Conservation (phyloP, 2,113 vertebrate genomes). For the Ceyx cyanopectus region DNA sequence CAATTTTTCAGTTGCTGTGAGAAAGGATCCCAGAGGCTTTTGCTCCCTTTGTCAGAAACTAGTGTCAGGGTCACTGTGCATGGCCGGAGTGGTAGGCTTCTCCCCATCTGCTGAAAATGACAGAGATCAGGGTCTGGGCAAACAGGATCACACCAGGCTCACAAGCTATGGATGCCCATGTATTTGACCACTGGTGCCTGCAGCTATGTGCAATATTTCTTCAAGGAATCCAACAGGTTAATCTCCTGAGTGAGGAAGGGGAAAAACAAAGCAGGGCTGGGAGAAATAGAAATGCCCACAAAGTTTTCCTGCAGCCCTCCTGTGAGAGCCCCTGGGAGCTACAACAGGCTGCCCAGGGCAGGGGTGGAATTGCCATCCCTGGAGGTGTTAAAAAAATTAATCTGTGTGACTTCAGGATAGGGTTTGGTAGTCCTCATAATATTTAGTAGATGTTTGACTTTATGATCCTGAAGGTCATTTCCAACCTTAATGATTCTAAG, state of each 20-base stretch:
- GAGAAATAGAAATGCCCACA: fast-evolving
- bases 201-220: not conserved
- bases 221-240: not conserved
- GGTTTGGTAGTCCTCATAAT: no score
- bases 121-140: not conserved
- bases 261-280: constrained; percentile 1
- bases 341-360: no score
- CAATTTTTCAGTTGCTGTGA: not conserved
- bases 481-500: not conserved
- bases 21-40: not conserved
- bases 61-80: not conserved
- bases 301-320: not conserved
- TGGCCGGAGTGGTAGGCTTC: not conserved
- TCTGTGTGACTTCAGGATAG: no score
- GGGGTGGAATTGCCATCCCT: no score
- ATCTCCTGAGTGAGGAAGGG: not conserved
- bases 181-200: not conserved
- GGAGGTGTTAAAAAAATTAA: no score
- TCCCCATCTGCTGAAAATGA: not conserved
- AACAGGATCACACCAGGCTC: not conserved
- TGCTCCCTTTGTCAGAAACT: not conserved
- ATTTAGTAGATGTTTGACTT: no score
- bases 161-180: not conserved
- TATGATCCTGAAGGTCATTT: no score
- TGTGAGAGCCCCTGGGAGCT: not conserved